These are phyloP conservation scores for Caenorhabditis sp. DNA, from an alignment of 2,888 invertebrate genomes.

Conservation along the genomic window DNA sequence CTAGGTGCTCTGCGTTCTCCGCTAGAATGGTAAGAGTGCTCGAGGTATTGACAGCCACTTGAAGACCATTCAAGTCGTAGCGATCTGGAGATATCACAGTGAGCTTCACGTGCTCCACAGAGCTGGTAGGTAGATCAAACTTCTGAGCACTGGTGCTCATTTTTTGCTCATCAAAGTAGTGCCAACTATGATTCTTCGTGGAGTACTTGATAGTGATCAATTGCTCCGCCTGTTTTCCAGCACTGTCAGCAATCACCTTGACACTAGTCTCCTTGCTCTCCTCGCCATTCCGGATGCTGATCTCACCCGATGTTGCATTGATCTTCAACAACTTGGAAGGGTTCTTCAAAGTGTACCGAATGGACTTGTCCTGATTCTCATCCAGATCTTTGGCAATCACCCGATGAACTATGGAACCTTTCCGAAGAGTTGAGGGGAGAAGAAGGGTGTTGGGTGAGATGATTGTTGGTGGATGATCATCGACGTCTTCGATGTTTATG, in stretches of 20 bases:
- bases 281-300: not conserved
- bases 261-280: constrained; percentile 26
- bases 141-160: not conserved
- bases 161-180: constrained; percentile 22
- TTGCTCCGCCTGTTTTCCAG: constrained; percentile 19
- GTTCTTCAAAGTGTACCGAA: not conserved
- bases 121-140: not conserved
- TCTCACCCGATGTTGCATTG: constrained; percentile 12
- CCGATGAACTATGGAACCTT: constrained; percentile 24
- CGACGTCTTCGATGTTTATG: constrained; percentile 78
- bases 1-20: constrained; percentile 1
- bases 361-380: not conserved
- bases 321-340: not conserved
- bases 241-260: constrained; percentile 14
- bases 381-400: constrained; percentile 28
- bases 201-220: not conserved
- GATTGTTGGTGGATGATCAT: constrained; percentile 92
- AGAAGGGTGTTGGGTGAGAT: constrained; percentile 73
- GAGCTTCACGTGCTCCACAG: constrained; percentile 7
- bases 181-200: constrained; percentile 8
- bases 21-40: constrained; percentile 10
- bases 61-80: constrained; percentile 8
- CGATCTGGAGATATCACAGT: not conserved
- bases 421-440: constrained; percentile 15
- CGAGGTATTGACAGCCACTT: not conserved